These are phyloP conservation scores for Pilophorus perplexus DNA, from an alignment of 2,888 invertebrate species.

Conservation along the genomic window DNA sequence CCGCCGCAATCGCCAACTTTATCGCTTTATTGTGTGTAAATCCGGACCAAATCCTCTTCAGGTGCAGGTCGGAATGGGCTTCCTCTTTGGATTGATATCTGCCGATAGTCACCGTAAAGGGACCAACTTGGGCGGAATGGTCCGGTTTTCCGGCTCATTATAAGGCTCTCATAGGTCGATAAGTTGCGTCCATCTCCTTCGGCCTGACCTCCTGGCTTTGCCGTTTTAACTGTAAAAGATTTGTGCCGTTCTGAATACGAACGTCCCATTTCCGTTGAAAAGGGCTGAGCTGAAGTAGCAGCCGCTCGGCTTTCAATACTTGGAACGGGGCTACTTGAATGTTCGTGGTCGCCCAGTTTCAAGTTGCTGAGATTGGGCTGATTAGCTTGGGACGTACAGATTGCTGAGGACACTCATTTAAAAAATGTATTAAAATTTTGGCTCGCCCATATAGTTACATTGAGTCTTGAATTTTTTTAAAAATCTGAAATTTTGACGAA, in stretches of 20 bases:
- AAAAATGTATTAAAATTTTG: too few species aligned
- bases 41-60: neutral
- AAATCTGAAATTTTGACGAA: too few species aligned
- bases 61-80: neutral
- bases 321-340: neutral
- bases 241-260: slow-evolving; percentile 30
- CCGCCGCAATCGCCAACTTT: slow-evolving; percentile 16
- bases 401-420: too few species aligned
- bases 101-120: slow-evolving; percentile 3
- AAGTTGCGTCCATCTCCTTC: slow-evolving; percentile 26
- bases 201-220: neutral
- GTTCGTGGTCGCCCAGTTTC: neutral
- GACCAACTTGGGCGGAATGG: slow-evolving; percentile 15
- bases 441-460: too few species aligned
- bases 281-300: neutral
- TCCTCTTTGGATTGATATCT: slow-evolving; percentile 31
- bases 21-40: slow-evolving; percentile 39
- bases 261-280: slow-evolving; percentile 3
- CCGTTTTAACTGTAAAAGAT: slow-evolving; percentile 18
- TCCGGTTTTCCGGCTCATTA: slow-evolving; percentile 27
- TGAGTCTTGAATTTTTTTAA: too few species aligned
- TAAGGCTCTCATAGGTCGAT: neutral
- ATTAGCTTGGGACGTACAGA: too few species aligned
- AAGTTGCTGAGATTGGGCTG: too few species aligned
- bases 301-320: neutral